Conservation (phyloP, 1,140 invertebrate species). For the Pogonomyrmex barbatus region DNA sequence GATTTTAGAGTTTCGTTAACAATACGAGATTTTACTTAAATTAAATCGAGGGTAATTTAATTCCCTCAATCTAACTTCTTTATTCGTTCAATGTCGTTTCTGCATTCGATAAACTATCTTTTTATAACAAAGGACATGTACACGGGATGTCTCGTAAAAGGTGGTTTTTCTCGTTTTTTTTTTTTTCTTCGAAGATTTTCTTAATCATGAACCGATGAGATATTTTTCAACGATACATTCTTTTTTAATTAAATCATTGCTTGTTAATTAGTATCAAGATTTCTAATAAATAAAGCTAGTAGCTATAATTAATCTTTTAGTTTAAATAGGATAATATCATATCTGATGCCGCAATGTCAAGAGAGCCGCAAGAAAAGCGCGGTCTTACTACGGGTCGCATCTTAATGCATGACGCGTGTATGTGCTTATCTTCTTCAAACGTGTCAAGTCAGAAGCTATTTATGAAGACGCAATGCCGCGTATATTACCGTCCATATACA, state of each 20-base stretch:
- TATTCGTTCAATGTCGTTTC: neutral
- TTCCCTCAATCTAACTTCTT: neutral
- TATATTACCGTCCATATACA: neutral
- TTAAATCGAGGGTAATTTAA: neutral
- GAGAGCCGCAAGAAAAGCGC: conserved; percentile 7
- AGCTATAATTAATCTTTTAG: conserved; percentile 5
- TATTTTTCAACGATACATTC: neutral
- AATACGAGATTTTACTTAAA: neutral
- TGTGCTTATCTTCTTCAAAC: conserved; percentile 30
- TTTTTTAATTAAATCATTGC: neutral
- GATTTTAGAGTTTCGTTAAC: neutral
- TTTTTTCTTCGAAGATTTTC: neutral
- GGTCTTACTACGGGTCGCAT: neutral
- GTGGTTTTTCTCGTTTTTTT: neutral
- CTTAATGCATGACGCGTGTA: neutral
- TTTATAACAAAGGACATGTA: neutral
- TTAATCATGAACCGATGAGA: neutral
- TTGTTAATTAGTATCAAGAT: neutral
- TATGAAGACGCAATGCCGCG: conserved; percentile 18
- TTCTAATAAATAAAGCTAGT: neutral
- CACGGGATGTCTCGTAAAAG: neutral
- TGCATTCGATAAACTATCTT: neutral
- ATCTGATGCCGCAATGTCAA: neutral
- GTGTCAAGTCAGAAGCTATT: conserved; percentile 38
- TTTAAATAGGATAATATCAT: neutral